Evolutionary conservation across 2,797 vertebrate species (phyloP), one percentile per base, ranked within the genome.

Genomic region (Lacerta viridis): DNA sequence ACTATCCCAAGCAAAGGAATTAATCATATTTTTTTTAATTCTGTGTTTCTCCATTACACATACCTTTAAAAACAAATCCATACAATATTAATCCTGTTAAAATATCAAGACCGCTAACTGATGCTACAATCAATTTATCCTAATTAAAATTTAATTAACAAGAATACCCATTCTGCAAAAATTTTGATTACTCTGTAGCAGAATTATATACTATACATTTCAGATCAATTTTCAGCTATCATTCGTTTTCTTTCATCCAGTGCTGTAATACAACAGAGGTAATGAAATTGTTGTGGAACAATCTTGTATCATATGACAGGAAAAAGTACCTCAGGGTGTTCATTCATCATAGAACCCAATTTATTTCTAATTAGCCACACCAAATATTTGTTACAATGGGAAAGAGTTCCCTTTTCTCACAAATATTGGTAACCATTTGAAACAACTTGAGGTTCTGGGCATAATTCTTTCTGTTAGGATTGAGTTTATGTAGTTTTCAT

Each of bases 131-230:
- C 0, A 1, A 85, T 93, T 93, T 90, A 88, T 85, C 87, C 91
- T 93, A 95, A 94, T 92, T 93, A 92, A 94, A 93, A 90, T 90
- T 88, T 89, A 95, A 92, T 91, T 68, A 95, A 81, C 82, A 95
- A 92, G 93, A 15, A 92, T 76, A 89, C 75, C 92, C 91, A 93
- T 93, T 59, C 85, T 76, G 81, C 18, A 90, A 91, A 89, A 7
- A 36, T 85, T 91, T 88, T 80, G 77, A 92, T 88, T 92, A 91
- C 91, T 93, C 82, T 87, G 88, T 78, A 90, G 18, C 43, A 95
- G 80, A 92, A 88, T 92, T 90, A 94, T 87, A 94, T 89, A 94
- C 91, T 91, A 90, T 89, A 90, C 71, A 91, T 93, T 88, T 93
- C 89, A 89, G 55, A 91, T 93, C 92, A 89, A 91, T 87, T 95